A percentile compares a stretch with the other conserved stretches of the same genome.
Evolutionary conservation across 2,797 vertebrate genomes (phyloP).

Genomic region (Mormyrops boulengeri): DNA sequence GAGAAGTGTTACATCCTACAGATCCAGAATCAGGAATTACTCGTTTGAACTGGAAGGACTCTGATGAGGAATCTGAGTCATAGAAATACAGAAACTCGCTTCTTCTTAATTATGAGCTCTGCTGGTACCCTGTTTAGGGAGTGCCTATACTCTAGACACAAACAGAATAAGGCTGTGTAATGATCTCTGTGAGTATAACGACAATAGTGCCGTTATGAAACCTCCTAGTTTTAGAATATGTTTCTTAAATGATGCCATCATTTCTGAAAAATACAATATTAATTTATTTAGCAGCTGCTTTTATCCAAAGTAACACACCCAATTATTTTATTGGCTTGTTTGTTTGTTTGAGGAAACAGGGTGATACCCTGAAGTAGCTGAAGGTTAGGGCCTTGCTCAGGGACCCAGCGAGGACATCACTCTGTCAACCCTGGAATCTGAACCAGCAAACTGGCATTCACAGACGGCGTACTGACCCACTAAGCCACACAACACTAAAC

Average conservation of each 20-base stretch:
- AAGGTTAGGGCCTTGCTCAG: not conserved
- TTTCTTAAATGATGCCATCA: not conserved
- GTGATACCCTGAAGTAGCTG: too few species aligned
- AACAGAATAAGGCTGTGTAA: not conserved
- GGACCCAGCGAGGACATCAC: not conserved
- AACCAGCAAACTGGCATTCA: not conserved
- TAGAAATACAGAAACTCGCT: not conserved
- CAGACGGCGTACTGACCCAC: not conserved
- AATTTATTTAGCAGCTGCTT: too few species aligned
- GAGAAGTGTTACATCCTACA: not conserved
- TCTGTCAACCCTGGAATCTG: not conserved
- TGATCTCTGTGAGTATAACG: not conserved
- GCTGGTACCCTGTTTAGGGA: not conserved
- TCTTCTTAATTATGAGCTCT: not conserved
- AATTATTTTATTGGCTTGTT: too few species aligned
- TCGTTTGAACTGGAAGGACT: not conserved
- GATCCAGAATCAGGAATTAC: not conserved
- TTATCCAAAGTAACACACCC: too few species aligned
- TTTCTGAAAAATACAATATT: too few species aligned
- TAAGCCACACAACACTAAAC: not conserved
- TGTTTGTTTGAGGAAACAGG: too few species aligned
- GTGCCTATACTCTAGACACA: not conserved
- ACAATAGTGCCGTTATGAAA: not conserved
- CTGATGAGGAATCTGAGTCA: not conserved
- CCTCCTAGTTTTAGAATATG: not conserved